These are phyloP conservation scores for Eupelmus urozonus DNA, from an alignment of 2,888 invertebrate species.

Conservation along the genomic window DNA sequence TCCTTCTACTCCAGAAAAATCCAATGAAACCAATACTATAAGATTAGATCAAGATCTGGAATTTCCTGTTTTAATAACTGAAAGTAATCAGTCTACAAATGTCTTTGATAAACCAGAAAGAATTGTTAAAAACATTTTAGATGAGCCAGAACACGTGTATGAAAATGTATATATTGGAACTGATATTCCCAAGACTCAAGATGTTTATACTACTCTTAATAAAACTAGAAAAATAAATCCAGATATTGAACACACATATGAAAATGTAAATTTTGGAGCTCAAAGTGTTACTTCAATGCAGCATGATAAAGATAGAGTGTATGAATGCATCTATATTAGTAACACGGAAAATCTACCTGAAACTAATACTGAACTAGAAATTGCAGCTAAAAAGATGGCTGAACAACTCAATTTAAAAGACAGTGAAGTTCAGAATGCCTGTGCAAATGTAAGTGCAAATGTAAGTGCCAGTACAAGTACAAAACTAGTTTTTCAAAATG, in stretches of 20 bases:
- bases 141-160: conserved; percentile 67
- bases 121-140: conserved; percentile 57
- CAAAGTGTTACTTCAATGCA: conserved; percentile 41
- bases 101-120: conserved; percentile 50
- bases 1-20: conserved; percentile 54
- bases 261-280: conserved; percentile 66
- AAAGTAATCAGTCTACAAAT: conserved; percentile 25
- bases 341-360: conserved; percentile 63
- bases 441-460: conserved; percentile 24
- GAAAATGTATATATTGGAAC: conserved; percentile 69
- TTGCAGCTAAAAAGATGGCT: conserved; percentile 65
- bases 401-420: conserved; percentile 62
- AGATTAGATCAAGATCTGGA: conserved; percentile 48
- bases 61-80: conserved; percentile 54
- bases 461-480: conserved; percentile 40
- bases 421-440: conserved; percentile 55
- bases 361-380: conserved; percentile 64
- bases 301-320: conserved; percentile 60
- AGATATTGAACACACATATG: conserved; percentile 64
- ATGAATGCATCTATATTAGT: conserved; percentile 67
- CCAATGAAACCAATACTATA: conserved; percentile 39
- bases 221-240: conserved; percentile 53
- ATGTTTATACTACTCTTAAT: conserved; percentile 55
- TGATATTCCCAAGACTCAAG: conserved; percentile 64
- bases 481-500: conserved; percentile 63